Conservation (phyloP, 1,140 invertebrate species). For the Leptinotarsa texana region DNA sequence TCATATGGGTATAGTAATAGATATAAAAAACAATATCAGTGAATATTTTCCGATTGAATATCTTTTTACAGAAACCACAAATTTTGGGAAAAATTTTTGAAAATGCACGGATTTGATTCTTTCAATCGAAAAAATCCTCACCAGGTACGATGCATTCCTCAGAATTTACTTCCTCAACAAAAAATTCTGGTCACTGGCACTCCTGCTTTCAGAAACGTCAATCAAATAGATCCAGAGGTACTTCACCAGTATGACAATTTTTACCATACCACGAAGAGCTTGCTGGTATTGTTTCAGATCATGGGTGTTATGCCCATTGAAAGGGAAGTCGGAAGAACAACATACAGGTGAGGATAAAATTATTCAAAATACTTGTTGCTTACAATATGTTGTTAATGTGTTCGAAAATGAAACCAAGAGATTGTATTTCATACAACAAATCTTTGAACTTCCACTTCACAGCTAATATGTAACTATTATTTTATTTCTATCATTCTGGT, state of each 20-base stretch:
- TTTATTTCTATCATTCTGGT: too few relatives aligned
- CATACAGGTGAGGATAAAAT: constrained; percentile 44
- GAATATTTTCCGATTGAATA: too few relatives aligned
- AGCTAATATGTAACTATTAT: too few relatives aligned
- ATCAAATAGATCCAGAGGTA: constrained; percentile 47
- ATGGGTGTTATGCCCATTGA: constrained; percentile 75
- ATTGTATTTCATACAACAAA: too few relatives aligned
- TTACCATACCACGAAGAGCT: constrained; percentile 68
- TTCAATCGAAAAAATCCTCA: constrained; percentile 35
- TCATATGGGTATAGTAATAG: too few relatives aligned
- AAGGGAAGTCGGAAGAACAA: constrained; percentile 59
- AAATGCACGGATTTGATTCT: constrained; percentile 23
- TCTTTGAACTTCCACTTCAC: too few relatives aligned
- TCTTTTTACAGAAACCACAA: too few relatives aligned
- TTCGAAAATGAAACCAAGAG: too few relatives aligned
- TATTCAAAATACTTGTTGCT: too few relatives aligned
- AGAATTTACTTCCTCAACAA: neutral
- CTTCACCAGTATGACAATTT: constrained; percentile 67
- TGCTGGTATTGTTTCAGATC: constrained; percentile 69
- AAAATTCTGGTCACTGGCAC: constrained; percentile 15
- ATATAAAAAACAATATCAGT: neutral
- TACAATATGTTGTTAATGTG: too few relatives aligned
- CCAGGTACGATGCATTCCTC: constrained; percentile 19
- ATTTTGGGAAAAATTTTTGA: neutral
- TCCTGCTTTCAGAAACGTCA: constrained; percentile 19